phyloP scores from a whole-genome alignment of 2,797 vertebrate genomes.

The Sebastes minor region DNA sequence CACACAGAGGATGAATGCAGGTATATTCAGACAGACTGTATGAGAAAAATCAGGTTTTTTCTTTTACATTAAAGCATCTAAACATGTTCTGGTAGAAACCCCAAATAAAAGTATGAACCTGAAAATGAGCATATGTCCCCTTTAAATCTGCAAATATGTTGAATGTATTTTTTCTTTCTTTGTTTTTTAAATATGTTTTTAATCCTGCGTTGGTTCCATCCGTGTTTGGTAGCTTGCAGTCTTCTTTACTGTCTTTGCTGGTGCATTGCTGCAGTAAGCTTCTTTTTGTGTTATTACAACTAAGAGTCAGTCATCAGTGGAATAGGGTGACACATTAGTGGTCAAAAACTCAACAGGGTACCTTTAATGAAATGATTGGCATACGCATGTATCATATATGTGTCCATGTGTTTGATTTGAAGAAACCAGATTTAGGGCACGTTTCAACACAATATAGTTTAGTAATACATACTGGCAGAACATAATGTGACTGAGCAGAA shows the following conservation, averaged over 20 bases:
- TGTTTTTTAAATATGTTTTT: too few species aligned
- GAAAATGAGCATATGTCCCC: not conserved
- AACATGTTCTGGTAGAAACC: too few species aligned
- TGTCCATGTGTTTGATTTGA: not conserved
- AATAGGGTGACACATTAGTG: not conserved
- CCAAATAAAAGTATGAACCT: not conserved
- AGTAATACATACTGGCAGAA: not conserved
- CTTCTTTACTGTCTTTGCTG: not conserved
- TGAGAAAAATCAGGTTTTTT: too few species aligned
- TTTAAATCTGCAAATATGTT: not conserved
- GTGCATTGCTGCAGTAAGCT: not conserved
- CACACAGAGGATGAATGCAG: rapidly evolving
- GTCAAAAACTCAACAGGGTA: not conserved
- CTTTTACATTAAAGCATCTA: too few species aligned
- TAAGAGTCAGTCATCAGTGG: too few species aligned
- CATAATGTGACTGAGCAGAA: not conserved
- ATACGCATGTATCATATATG: not conserved
- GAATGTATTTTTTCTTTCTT: too few species aligned
- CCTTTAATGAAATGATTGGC: not conserved
- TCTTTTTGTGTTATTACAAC: too few species aligned
- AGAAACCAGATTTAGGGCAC: not conserved
- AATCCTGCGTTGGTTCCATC: not conserved
- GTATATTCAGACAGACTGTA: too few species aligned
- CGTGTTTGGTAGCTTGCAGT: not conserved
- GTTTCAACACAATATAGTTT: not conserved